Percentiles rank a stretch among this genome's conserved stretches.
phyloP scores from a whole-genome alignment of 2,888 invertebrate genomes.

The Notodonta ziczac region DNA sequence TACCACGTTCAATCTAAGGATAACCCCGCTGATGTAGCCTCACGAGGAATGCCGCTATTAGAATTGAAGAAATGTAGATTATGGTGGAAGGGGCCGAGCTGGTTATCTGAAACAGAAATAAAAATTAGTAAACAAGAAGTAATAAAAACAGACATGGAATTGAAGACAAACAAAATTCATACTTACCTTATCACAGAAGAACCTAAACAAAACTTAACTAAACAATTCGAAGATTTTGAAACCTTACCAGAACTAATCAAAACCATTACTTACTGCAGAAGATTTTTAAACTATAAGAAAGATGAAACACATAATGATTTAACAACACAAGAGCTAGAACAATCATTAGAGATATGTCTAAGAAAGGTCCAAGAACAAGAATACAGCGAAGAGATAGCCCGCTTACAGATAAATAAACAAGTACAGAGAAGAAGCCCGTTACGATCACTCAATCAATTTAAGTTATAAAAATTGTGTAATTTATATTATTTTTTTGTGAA shows the following conservation, averaged over 20 bases:
- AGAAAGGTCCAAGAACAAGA: conserved; percentile 23
- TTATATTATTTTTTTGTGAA: too few species aligned
- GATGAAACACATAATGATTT: not conserved
- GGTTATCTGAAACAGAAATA: conserved; percentile 11
- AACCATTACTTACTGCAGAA: conserved; percentile 6
- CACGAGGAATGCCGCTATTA: conserved; percentile 30
- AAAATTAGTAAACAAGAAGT: too few species aligned
- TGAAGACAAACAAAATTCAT: not conserved
- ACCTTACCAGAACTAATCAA: not conserved
- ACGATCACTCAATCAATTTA: conserved; percentile 25
- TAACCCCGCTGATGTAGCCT: conserved; percentile 34
- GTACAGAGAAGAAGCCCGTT: conserved; percentile 21
- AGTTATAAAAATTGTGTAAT: too few species aligned
- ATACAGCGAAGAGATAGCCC: conserved; percentile 19
- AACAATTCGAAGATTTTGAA: conserved; percentile 8
- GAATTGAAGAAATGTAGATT: conserved; percentile 19
- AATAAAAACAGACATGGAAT: too few species aligned
- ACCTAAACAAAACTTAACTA: not conserved
- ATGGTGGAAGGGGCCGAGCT: conserved; percentile 36
- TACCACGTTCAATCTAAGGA: conserved; percentile 21
- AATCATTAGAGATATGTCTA: conserved; percentile 20
- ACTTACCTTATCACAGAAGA: not conserved
- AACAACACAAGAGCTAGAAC: conserved; percentile 24
- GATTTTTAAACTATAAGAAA: conserved; percentile 7
- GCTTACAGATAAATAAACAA: conserved; percentile 12